Conservation (phyloP, 2,797 vertebrate species). For the Enteromius trimaculatus region DNA sequence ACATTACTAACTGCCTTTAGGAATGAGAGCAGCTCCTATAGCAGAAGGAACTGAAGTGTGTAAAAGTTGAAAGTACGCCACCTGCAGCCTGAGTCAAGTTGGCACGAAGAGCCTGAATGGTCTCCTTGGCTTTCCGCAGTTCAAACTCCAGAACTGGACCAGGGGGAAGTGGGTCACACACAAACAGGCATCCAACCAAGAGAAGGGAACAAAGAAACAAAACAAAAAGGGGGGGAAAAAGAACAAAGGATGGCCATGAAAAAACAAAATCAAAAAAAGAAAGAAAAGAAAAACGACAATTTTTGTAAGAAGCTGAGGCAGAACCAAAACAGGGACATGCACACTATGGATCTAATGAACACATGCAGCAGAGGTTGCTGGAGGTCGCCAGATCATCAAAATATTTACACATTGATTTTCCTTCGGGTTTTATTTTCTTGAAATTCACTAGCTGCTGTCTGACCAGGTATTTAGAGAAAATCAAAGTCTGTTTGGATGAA, state of each 20-base stretch:
- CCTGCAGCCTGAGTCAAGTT: constrained; percentile 99
- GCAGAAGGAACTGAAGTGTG: constrained; percentile 75
- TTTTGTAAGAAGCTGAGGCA: constrained; percentile 77
- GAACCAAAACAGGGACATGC: constrained; percentile 82
- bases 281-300: constrained; percentile 82
- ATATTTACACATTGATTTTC: constrained; percentile 27
- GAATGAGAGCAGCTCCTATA: constrained; percentile 65
- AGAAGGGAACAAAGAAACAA: constrained; percentile 85
- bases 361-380: constrained; percentile 98
- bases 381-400: constrained; percentile 81
- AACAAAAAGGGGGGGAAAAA: constrained; percentile 75
- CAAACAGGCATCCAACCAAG: constrained; percentile 97
- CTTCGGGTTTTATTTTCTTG: constrained; percentile 69
- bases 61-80: constrained; percentile 96
- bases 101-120: constrained; percentile 99
- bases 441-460: constrained; percentile 87
- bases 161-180: constrained; percentile 83
- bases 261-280: constrained; percentile 81
- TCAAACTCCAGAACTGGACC: constrained; percentile 99
- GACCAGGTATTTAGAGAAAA: constrained; percentile 82
- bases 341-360: constrained; percentile 89
- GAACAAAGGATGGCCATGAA: constrained; percentile 95
- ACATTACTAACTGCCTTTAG: constrained; percentile 29
- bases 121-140: constrained; percentile 99
- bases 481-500: constrained; percentile 8